Base-by-base conservation (phyloP, 2,888 invertebrate genomes). In the Conchocele bisecta region DNA sequence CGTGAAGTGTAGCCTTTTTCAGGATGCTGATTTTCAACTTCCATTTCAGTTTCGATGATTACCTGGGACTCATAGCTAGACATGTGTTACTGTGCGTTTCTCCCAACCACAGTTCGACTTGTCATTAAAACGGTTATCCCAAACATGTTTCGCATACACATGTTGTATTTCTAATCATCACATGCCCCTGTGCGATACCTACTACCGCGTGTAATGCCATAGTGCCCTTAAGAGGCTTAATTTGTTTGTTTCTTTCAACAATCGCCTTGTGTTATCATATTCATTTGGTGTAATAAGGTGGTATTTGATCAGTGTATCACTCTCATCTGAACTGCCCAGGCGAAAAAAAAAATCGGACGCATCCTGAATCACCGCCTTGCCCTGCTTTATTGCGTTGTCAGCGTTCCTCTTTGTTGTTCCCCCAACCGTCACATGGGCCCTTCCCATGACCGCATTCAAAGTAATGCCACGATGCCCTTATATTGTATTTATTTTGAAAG, bases 321-420 rank as follows among this genome's bases (percentile, higher is more conserved):
- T 7, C n/a, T 33, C n/a, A n/a, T n/a, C n/a, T n/a, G 1, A 11
- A 28, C 31, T 2, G 51, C 51, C 39, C 61, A 53, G 3, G 41
- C 24, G 26, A 26, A 59, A 17, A 26, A 59, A 17, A 48, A 51
- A 51, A 24, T 61, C 61, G 9, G 5, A 3, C 3, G 61, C 39
- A 26, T 61, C 51, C 41, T 51, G 61, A 5, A 61, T 61, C 3
- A 46, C 7, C 4, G 37, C 60, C n/a, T 66, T 67, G 1, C 60
- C 67, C 37, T 54, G 57, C 50, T 67, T 60, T 11, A 67, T n/a
- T 15, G 67, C 60, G 42, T 60, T 51, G n/a, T 59, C 44, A 13
- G 60, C 67, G 13, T 50, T 59, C 20, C 60, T 17, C 26, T 60
- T 60, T 1, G 65, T 29, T 1, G 57, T 65, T 1, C 58, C 59